Conservation (phyloP, 2,113 vertebrate species). For the Cinclus cinclus region DNA sequence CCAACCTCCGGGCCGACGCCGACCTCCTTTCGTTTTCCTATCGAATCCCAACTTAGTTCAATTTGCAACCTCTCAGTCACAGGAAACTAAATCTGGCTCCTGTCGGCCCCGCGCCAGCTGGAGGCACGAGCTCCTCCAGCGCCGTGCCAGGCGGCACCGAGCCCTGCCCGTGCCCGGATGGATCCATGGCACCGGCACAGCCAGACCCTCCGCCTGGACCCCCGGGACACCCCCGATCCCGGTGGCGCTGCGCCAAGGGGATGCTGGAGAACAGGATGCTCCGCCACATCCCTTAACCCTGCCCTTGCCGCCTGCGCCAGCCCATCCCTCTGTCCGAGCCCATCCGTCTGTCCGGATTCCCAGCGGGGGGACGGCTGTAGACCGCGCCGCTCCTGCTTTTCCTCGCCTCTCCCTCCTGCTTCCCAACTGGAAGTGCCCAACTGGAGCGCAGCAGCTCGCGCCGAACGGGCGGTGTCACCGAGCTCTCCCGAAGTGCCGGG, state of each 20-base stretch:
- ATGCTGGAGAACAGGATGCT: not conserved
- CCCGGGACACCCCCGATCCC: not conserved
- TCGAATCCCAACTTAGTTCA: slow-evolving; percentile 76
- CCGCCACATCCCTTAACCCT: not conserved
- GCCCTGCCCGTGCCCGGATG: not conserved
- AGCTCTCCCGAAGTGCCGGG: not conserved
- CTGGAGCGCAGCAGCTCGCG: fast-evolving
- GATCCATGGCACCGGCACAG: not conserved
- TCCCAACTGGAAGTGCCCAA: not conserved
- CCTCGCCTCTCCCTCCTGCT: not conserved
- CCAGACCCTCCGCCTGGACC: fast-evolving
- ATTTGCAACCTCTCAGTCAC: slow-evolving; percentile 74
- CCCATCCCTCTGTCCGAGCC: not conserved
- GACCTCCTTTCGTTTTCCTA: slow-evolving; percentile 73
- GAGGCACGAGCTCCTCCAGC: slow-evolving; percentile 32
- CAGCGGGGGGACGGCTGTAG: not conserved
- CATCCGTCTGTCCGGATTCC: not conserved
- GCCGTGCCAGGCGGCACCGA: not conserved
- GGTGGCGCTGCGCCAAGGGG: not conserved
- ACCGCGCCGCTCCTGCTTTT: not conserved
- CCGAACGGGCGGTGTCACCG: not conserved
- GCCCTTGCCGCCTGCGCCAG: not conserved
- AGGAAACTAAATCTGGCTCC: slow-evolving; percentile 75
- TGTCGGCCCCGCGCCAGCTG: slow-evolving; percentile 61
- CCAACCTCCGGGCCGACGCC: not conserved